A percentile compares a stretch with the other conserved stretches of the same genome.
These are phyloP conservation scores for Hylaeus anthracinus DNA, from an alignment of 1,140 invertebrate species.

Conservation along the genomic window DNA sequence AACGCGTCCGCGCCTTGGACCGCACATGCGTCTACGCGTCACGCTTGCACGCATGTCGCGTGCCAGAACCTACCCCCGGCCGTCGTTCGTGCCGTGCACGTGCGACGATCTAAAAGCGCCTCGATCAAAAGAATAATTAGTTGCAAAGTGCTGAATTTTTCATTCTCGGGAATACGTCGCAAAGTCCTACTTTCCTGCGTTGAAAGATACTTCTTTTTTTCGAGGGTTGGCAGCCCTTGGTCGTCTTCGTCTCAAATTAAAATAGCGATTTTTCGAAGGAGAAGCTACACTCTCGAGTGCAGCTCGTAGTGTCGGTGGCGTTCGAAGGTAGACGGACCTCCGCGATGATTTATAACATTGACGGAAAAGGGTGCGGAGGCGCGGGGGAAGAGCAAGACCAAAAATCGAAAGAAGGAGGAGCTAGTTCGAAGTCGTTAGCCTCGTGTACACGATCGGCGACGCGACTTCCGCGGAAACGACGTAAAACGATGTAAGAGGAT, in stretches of 20 bases:
- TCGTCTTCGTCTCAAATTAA: no score
- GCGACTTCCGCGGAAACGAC: conserved; percentile 51
- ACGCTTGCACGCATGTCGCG: conserved; percentile 43
- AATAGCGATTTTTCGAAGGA: no score
- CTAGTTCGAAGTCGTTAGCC: conserved; percentile 11
- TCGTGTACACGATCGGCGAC: conserved; percentile 16
- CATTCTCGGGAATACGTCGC: background rate
- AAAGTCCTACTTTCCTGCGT: no score
- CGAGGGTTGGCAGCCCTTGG: no score
- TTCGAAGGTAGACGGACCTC: background rate
- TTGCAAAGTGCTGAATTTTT: background rate
- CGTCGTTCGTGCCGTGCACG: conserved; percentile 21
- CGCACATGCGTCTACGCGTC: conserved; percentile 1
- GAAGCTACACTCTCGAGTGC: no score
- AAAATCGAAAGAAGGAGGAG: conserved; percentile 23
- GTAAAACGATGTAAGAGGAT: conserved; percentile 65
- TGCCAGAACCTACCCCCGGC: conserved; percentile 37
- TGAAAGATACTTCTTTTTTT: no score
- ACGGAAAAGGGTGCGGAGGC: background rate
- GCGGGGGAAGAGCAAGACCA: background rate
- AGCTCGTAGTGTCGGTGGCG: no score
- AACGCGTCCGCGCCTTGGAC: conserved; percentile 22
- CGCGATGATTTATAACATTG: conserved; percentile 13
- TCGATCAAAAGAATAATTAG: conserved; percentile 47
- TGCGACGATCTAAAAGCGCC: conserved; percentile 25